Base-by-base conservation (phyloP, 2,797 vertebrate species). In the Arrhamphus sclerolepis region DNA sequence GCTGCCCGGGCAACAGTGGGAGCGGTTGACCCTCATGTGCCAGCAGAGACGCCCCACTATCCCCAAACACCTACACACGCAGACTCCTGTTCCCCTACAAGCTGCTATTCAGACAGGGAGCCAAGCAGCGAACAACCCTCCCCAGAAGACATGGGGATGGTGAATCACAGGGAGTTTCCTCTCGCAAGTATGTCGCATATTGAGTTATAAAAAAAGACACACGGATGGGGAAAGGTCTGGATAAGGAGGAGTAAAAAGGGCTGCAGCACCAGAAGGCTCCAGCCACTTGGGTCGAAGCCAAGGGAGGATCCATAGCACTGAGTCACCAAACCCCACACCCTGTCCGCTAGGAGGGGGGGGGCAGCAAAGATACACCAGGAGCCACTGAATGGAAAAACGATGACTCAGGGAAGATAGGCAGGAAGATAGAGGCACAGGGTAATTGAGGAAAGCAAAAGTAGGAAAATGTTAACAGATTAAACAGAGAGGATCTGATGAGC, bases 81-180 rank as follows among this genome's bases (percentile, higher is more conserved):
- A 62, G 50, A 47, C 65, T 34, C 56, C 24, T 42, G 21, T 53
- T 54, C 60, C 59, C 50, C 67, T 54, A 60, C 78, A 86, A 73
- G 84, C 77, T 81, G 77, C 62, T 78, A 47, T 58, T 62, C 65
- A 62, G 67, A 38, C 62, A 26, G 38, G 67, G 59, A 50, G 48
- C 56, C 78, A 83, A 73, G 69, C 71, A 72, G 55, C 13, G 24
- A 64, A 62, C 50, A 22, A 4, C 20, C 46, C 19, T 24, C 61
- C 51, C 71, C 75, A 69, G 56, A 59, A 50, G 68, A 66, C 65
- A 16, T 6, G 39, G 64, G 56, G 70, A 69, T 21, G 49, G 70
- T 88, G 83, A 90, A 83, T 89, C 85, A 84, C 70, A 38, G 84
- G 86, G 90, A 87, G 78, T 88, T 90, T 87, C 84, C 87, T 81